These are phyloP conservation scores for Porites cylindrica DNA, from an alignment of 92 coral and sea anemone genomes.

Conservation along the genomic window DNA sequence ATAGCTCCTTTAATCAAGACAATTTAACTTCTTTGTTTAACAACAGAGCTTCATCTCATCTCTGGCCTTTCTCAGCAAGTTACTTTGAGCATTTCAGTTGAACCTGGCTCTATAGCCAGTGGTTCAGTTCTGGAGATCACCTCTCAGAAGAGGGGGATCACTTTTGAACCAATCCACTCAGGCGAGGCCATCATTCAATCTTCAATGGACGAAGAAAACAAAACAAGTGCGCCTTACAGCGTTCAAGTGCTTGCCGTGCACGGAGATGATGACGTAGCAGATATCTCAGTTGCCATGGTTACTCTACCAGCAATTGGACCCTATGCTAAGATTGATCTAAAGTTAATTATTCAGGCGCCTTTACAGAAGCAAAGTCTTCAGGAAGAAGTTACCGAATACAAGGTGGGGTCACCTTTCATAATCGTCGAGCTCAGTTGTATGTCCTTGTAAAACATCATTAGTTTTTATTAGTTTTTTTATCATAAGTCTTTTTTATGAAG, in stretches of 20 bases:
- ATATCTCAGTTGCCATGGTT: constrained; percentile 79
- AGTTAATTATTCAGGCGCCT: constrained; percentile 69
- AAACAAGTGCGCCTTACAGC: constrained; percentile 66
- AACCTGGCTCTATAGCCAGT: constrained; percentile 92
- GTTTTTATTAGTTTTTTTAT: neutral
- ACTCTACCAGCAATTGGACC: constrained; percentile 83
- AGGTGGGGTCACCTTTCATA: constrained; percentile 29
- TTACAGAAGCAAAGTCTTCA: constrained; percentile 77
- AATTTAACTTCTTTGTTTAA: neutral
- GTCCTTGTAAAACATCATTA: neutral
- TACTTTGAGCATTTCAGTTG: constrained; percentile 78
- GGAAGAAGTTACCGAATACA: constrained; percentile 68
- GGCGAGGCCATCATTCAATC: constrained; percentile 79
- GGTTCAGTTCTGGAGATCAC: constrained; percentile 81
- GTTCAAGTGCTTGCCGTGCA: constrained; percentile 53
- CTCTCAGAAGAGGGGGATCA: constrained; percentile 69
- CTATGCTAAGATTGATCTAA: constrained; percentile 76
- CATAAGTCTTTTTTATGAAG: too few species aligned
- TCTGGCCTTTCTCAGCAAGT: constrained; percentile 84
- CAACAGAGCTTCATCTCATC: constrained; percentile 76
- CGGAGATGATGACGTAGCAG: constrained; percentile 57
- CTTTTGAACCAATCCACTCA: constrained; percentile 70
- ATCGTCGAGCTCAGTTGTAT: neutral
- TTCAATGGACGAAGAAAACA: constrained; percentile 71
- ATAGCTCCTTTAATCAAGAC: neutral